Conservation (phyloP, 2,113 vertebrate species). For the Myotis davidii region DNA sequence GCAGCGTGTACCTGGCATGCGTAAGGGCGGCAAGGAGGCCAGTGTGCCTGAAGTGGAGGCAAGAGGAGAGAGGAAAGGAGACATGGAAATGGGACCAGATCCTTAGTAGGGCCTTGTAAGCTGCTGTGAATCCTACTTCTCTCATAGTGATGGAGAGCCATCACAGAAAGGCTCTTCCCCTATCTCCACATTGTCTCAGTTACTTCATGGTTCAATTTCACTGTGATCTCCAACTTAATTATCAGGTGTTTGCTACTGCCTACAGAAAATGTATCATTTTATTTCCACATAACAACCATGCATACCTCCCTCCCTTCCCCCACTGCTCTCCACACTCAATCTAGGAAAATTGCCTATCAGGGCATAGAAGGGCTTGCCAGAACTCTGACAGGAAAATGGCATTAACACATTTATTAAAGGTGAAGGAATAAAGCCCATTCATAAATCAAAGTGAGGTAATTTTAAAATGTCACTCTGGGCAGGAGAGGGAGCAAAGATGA, state of each 20-base stretch:
- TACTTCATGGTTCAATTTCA: not conserved
- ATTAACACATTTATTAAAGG: not conserved
- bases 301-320: not conserved
- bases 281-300: not conserved
- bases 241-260: not conserved
- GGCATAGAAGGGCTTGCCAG: constrained; percentile 16
- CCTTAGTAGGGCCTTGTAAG: not conserved
- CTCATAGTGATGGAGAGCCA: not conserved
- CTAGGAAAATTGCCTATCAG: not conserved
- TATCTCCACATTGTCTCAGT: not conserved
- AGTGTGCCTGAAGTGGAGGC: too few species aligned
- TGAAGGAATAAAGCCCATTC: constrained; percentile 46
- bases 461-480: not conserved
- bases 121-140: not conserved
- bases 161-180: not conserved
- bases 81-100: not conserved
- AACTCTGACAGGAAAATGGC: constrained; percentile 21
- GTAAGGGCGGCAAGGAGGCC: not conserved
- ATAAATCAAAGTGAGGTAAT: constrained; percentile 39
- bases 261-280: not conserved
- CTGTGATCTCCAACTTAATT: not conserved
- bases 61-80: not conserved
- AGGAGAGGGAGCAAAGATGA: not conserved
- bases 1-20: not conserved
- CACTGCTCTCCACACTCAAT: not conserved